These are phyloP conservation scores for Cathartes aura DNA, from an alignment of 2,113 vertebrate genomes.

Conservation along the genomic window DNA sequence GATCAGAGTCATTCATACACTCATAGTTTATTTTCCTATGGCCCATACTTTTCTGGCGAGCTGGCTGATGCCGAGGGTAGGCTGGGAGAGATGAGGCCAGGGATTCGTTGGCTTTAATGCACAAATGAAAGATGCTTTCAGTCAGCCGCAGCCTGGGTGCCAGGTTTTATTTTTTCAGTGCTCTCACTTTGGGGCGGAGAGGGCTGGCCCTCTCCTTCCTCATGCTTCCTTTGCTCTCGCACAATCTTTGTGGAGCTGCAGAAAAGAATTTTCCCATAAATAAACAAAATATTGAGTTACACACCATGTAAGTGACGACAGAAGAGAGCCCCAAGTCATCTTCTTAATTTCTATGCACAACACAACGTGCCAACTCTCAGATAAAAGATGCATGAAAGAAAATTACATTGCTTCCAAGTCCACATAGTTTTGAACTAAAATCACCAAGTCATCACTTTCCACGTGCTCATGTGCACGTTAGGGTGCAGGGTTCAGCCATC, in stretches of 20 bases:
- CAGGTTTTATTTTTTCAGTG: constrained; percentile 53
- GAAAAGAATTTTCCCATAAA: constrained; percentile 81
- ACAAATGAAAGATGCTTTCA: constrained; percentile 33
- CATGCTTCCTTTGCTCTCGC: constrained; percentile 32
- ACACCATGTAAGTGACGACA: constrained; percentile 72
- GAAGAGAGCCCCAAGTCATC: constrained; percentile 78
- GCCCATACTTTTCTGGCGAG: background rate
- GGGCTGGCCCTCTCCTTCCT: constrained; percentile 46
- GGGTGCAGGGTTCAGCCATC: background rate
- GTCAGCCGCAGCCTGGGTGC: background rate
- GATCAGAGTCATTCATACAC: background rate
- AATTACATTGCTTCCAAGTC: constrained; percentile 64
- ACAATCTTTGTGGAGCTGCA: constrained; percentile 66
- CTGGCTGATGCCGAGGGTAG: background rate
- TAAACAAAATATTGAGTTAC: constrained; percentile 82
- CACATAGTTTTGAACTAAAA: constrained; percentile 73
- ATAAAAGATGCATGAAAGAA: constrained; percentile 73
- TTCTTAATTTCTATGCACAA: constrained; percentile 69
- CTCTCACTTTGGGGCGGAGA: background rate
- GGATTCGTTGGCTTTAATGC: background rate
- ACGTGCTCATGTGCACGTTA: background rate
- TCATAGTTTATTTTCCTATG: constrained; percentile 18
- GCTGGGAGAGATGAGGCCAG: background rate
- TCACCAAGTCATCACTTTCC: constrained; percentile 52
- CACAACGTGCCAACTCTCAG: constrained; percentile 65